Percentiles rank a stretch among this genome's conserved stretches.
Evolutionary conservation across 1,140 invertebrate species (phyloP).

Genomic region (Scylla paramamosain): DNA sequence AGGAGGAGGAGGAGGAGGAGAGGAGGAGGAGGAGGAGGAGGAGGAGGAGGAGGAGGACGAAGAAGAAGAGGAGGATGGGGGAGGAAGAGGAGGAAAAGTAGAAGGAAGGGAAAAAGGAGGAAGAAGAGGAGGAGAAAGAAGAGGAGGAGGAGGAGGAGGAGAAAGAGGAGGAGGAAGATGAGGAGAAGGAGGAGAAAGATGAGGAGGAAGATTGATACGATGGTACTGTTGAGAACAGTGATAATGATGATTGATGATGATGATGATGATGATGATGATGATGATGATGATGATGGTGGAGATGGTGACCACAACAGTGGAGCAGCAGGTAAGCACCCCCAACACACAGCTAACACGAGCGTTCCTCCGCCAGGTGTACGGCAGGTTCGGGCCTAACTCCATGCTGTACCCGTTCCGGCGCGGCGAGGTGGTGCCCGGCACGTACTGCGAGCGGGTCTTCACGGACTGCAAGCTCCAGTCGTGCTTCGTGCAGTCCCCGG

Average conservation of each 20-base stretch:
- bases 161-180: not conserved
- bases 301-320: not conserved
- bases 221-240: not conserved
- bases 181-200: not conserved
- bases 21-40: not conserved
- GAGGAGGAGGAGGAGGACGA: not conserved
- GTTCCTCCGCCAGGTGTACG: constrained; percentile 65
- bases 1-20: too few species aligned
- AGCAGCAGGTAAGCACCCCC: not conserved
- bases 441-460: constrained; percentile 91
- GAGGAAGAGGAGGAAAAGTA: too few species aligned
- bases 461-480: constrained; percentile 90
- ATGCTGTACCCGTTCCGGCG: constrained; percentile 94
- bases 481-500: constrained; percentile 95
- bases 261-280: not conserved
- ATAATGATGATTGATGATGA: not conserved
- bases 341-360: not conserved
- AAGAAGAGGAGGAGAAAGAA: not conserved
- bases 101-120: not conserved
- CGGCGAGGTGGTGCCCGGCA: constrained; percentile 89
- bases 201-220: not conserved
- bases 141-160: not conserved
- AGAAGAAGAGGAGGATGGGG: not conserved
- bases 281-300: not conserved
- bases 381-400: constrained; percentile 93